These are phyloP conservation scores for Piliocolobus tephrosceles DNA, from an alignment of 2,113 vertebrate species.

Conservation along the genomic window DNA sequence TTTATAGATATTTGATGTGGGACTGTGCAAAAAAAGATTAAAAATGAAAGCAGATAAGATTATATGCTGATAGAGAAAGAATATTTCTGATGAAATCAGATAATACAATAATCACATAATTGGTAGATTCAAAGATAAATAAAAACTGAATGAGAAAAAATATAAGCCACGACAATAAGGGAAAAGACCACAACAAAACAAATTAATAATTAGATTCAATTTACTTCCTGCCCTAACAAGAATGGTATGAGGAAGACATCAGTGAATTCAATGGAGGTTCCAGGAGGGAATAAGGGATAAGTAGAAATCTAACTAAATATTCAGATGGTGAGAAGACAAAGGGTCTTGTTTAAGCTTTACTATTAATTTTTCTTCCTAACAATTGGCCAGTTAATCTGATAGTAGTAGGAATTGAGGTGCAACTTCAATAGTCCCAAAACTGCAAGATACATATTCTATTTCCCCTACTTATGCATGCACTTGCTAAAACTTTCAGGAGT, in stretches of 20 bases:
- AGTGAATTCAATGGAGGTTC: background rate
- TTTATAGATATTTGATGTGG: background rate
- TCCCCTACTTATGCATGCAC: background rate
- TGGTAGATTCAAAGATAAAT: background rate
- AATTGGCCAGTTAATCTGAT: background rate
- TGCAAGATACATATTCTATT: background rate
- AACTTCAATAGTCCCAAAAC: background rate
- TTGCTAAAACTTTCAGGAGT: background rate
- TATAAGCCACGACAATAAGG: background rate
- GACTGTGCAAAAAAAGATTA: background rate
- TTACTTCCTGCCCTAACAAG: background rate
- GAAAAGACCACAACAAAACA: background rate
- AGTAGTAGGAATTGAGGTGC: background rate
- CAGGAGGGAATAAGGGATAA: background rate
- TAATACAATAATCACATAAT: slow-evolving; percentile 31
- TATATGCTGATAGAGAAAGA: background rate
- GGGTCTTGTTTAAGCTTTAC: background rate
- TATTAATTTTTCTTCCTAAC: background rate
- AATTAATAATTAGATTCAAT: background rate
- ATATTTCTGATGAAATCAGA: background rate
- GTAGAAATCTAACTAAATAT: background rate
- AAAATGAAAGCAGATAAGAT: slow-evolving; percentile 16
- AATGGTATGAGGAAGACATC: background rate
- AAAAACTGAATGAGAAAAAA: slow-evolving; percentile 24
- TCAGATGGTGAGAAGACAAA: background rate